Conservation (phyloP, 2,888 invertebrate species). For the Protophormia terraenovae region DNA sequence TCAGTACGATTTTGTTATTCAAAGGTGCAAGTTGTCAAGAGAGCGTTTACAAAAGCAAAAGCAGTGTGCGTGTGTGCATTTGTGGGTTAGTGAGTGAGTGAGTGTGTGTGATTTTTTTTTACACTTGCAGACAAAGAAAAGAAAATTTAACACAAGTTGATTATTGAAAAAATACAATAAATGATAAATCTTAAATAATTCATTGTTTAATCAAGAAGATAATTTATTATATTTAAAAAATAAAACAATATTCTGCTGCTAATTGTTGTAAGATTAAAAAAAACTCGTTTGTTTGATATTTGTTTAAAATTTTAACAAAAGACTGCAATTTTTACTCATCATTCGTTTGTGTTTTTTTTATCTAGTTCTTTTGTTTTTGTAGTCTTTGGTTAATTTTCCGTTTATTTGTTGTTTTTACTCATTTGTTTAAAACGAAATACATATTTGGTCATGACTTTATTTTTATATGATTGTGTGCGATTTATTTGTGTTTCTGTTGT, state of each 20-base stretch:
- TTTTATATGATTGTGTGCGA: neutral
- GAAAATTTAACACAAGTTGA: constrained; percentile 44
- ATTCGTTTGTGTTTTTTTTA: neutral
- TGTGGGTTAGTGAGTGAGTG: constrained; percentile 28
- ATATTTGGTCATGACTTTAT: constrained; percentile 22
- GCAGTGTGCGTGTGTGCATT: constrained; percentile 29
- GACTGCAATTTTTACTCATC: neutral
- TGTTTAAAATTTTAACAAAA: neutral
- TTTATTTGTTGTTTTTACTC: neutral
- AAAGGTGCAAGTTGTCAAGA: constrained; percentile 56
- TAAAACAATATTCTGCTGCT: too few relatives aligned
- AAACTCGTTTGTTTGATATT: too few relatives aligned
- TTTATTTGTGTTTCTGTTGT: neutral
- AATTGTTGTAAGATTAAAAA: too few relatives aligned
- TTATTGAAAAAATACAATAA: constrained; percentile 10
- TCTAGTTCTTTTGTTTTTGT: neutral
- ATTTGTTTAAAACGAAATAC: constrained; percentile 7
- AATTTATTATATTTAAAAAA: too few relatives aligned
- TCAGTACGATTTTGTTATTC: constrained; percentile 62
- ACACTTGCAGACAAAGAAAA: constrained; percentile 67
- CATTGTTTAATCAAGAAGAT: neutral
- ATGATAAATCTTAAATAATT: constrained; percentile 4
- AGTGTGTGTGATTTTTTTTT: constrained; percentile 38
- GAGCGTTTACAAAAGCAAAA: neutral
- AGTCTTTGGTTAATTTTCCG: neutral